Evolutionary conservation across 2,113 vertebrate genomes (phyloP).

Genomic region (Podocnemis expansa): DNA sequence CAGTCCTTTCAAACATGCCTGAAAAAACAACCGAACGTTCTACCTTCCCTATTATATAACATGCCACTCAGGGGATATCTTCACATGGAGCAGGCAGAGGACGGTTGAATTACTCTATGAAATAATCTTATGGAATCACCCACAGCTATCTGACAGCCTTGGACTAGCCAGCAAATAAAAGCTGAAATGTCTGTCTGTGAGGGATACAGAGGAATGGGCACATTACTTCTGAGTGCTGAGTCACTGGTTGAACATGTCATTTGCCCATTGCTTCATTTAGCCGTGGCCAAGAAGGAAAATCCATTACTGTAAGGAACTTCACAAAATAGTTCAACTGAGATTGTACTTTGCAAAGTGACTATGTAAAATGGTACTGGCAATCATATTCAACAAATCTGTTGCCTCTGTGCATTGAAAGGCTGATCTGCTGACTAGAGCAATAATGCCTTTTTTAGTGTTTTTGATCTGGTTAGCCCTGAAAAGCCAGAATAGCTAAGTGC

Average conservation of each 20-base stretch:
- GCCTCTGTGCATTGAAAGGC: neutral
- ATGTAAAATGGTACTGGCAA: neutral
- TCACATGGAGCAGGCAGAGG: neutral
- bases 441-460: neutral
- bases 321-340: neutral
- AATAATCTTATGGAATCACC: neutral
- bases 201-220: accelerated
- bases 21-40: neutral
- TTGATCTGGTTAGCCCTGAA: accelerated
- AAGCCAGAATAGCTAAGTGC: accelerated
- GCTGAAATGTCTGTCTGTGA: neutral
- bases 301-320: neutral
- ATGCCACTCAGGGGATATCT: accelerated
- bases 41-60: accelerated
- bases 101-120: neutral
- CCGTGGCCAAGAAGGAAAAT: accelerated
- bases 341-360: neutral
- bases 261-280: neutral
- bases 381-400: neutral
- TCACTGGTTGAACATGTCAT: neutral
- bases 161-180: neutral
- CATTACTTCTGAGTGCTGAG: neutral
- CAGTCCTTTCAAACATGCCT: neutral
- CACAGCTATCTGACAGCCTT: neutral
- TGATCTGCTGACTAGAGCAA: accelerated